A percentile compares a stretch with the other conserved stretches of the same genome.
Evolutionary conservation across 2,797 vertebrate genomes (phyloP).

Genomic region (Myotis daubentonii): DNA sequence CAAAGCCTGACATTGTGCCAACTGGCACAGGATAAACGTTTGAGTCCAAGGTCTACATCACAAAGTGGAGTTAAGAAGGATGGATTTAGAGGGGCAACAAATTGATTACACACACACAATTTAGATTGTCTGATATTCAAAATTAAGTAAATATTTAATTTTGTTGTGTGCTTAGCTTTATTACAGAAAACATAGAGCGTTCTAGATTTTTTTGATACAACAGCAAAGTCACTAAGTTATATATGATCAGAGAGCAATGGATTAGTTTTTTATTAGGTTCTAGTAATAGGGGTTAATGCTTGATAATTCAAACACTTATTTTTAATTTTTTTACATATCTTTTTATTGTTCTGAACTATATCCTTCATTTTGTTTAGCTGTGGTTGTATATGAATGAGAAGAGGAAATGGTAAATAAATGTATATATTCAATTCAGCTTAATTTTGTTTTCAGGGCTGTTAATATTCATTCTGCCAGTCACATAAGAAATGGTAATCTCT

Average conservation of each 20-base stretch:
- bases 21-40: not conserved
- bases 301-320: not conserved
- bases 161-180: not conserved
- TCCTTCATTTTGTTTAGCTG: not conserved
- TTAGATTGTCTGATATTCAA: not conserved
- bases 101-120: not conserved
- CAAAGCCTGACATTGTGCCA: not conserved
- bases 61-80: not conserved
- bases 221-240: not conserved
- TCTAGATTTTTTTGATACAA: not conserved
- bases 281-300: not conserved
- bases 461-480: not conserved
- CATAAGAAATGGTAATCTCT: not conserved
- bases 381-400: not conserved
- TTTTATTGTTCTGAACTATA: not conserved
- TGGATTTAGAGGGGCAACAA: not conserved
- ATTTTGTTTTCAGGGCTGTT: conserved; percentile 5
- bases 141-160: not conserved
- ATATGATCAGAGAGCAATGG: not conserved
- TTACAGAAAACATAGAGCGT: not conserved
- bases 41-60: not conserved
- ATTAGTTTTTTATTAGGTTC: not conserved
- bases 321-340: not conserved
- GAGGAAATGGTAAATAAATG: not conserved
- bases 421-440: not conserved